phyloP scores from a whole-genome alignment of 1,140 invertebrate species.

The Leucophenga varia region DNA sequence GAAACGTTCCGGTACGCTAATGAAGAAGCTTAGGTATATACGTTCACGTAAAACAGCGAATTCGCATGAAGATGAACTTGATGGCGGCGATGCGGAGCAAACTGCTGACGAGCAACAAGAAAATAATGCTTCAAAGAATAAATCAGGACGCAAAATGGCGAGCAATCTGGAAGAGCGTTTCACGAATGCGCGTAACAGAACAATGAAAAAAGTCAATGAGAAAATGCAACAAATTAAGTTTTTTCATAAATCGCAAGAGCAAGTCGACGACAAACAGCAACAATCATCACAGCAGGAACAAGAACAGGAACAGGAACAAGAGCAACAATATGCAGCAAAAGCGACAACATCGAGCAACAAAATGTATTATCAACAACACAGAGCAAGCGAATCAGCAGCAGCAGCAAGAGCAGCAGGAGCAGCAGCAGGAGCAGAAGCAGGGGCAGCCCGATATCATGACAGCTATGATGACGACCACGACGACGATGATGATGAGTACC shows the following conservation, averaged over 20 bases:
- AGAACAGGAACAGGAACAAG: no score
- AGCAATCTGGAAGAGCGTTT: conserved; percentile 27
- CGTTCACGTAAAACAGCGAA: conserved; percentile 3
- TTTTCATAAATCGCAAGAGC: conserved; percentile 10
- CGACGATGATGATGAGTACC: conserved; percentile 3
- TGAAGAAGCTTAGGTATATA: conserved; percentile 15
- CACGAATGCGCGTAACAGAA: conserved; percentile 14
- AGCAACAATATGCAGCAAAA: no score
- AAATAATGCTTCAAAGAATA: not conserved
- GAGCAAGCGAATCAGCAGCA: no score
- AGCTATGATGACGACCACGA: not conserved
- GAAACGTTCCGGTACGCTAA: conserved; percentile 6
- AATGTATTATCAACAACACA: no score
- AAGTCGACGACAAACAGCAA: conserved; percentile 6
- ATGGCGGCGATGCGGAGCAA: conserved; percentile 3
- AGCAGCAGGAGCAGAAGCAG: conserved; percentile 8
- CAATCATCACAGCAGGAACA: no score
- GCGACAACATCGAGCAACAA: no score
- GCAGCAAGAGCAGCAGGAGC: conserved; percentile 6
- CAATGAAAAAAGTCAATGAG: conserved; percentile 34
- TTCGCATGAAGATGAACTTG: not conserved
- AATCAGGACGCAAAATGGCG: conserved; percentile 2
- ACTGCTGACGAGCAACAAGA: not conserved
- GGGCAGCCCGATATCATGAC: no score
- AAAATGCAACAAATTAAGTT: conserved; percentile 17